Conservation (phyloP, 2,888 invertebrate genomes). For the Scaeva pyrastri region DNA sequence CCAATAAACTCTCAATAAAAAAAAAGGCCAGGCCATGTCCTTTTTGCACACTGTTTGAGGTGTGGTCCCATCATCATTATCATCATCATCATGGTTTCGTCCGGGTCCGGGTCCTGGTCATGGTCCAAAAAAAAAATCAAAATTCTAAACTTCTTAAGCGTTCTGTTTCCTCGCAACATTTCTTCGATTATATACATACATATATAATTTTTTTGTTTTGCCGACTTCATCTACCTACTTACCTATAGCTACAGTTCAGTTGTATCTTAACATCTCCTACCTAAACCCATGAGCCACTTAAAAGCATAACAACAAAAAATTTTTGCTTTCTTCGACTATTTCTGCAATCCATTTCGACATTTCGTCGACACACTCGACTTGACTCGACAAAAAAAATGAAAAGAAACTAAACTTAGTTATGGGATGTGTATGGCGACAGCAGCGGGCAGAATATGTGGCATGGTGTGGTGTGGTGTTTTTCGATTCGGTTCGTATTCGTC, state of each 20-base stretch:
- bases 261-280: constrained; percentile 36
- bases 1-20: constrained; percentile 30
- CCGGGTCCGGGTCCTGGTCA: constrained; percentile 3
- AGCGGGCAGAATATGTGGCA: not conserved
- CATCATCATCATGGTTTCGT: not conserved
- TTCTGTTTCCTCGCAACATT: constrained; percentile 19
- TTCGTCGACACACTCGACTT: constrained; percentile 34
- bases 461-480: not conserved
- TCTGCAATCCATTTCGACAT: constrained; percentile 46
- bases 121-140: constrained; percentile 14
- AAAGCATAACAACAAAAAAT: constrained; percentile 12
- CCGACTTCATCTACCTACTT: not conserved
- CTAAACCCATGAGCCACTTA: constrained; percentile 32
- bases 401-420: not conserved
- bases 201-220: not conserved
- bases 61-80: constrained; percentile 43
- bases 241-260: constrained; percentile 29
- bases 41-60: constrained; percentile 11
- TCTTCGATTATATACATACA: constrained; percentile 25
- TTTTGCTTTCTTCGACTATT: constrained; percentile 44
- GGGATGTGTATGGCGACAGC: constrained; percentile 1
- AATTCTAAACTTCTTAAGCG: constrained; percentile 34
- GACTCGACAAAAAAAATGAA: not conserved
- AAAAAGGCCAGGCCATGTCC: not conserved
- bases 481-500: constrained; percentile 19